Conservation (phyloP, 1,140 invertebrate species). For the Ridgeia piscesae region DNA sequence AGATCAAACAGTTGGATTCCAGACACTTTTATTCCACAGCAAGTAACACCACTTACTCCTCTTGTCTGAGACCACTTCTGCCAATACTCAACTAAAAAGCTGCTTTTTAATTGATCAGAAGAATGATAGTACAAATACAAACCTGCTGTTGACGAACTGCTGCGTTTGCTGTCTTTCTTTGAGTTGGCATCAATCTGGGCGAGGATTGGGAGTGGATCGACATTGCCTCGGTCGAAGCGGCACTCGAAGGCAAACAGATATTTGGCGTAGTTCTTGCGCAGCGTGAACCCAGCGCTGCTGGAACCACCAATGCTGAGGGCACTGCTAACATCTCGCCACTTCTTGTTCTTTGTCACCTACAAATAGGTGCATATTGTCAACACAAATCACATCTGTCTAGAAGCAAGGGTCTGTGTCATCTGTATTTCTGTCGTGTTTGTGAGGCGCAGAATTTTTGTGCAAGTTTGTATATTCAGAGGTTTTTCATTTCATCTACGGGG, state of each 20-base stretch:
- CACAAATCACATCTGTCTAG: too few species aligned
- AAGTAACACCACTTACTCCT: too few species aligned
- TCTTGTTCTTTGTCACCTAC: constrained; percentile 95
- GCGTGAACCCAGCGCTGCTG: constrained; percentile 93
- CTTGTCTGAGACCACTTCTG: too few species aligned
- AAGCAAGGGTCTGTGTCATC: too few species aligned
- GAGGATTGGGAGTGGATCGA: constrained; percentile 92
- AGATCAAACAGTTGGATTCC: too few species aligned
- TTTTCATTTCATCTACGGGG: too few species aligned
- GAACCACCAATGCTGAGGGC: constrained; percentile 90
- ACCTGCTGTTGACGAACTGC: not conserved
- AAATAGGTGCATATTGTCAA: constrained; percentile 21
- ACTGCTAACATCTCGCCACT: constrained; percentile 97
- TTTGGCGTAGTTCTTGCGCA: constrained; percentile 96
- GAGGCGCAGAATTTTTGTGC: too few species aligned
- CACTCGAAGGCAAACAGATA: constrained; percentile 94
- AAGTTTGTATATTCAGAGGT: too few species aligned
- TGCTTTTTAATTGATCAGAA: too few species aligned
- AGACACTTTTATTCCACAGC: too few species aligned
- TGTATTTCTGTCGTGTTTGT: too few species aligned
- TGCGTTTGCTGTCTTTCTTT: constrained; percentile 53
- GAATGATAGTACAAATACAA: not conserved
- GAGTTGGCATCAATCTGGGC: constrained; percentile 69
- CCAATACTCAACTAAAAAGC: too few species aligned
- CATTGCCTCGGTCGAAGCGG: constrained; percentile 92